phyloP scores from a whole-genome alignment of 2,113 vertebrate species.

The Pleuronectes platessa region DNA sequence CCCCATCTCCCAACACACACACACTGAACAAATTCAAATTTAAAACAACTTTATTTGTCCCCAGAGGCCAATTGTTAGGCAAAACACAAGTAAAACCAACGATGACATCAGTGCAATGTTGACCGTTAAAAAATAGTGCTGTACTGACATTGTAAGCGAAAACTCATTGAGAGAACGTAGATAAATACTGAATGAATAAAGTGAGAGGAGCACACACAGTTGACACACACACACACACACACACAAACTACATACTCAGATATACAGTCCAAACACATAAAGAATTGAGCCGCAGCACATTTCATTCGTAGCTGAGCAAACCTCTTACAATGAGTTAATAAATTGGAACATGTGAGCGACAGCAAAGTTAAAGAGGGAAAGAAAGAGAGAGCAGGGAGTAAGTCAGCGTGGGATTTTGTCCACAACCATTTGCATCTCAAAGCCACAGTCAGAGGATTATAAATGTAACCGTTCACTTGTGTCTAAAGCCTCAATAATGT shows the following conservation, averaged over 20 bases:
- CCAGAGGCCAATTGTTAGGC: too few relatives aligned
- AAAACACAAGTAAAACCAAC: too few relatives aligned
- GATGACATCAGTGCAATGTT: too few relatives aligned
- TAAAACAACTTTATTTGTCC: too few relatives aligned
- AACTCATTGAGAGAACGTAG: too few relatives aligned
- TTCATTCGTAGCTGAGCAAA: neutral
- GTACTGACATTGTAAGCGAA: too few relatives aligned
- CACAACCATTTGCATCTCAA: too few relatives aligned
- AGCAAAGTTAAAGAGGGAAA: neutral
- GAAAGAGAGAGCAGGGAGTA: neutral
- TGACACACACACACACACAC: neutral
- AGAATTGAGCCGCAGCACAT: neutral
- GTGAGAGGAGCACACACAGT: neutral
- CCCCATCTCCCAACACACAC: constrained; percentile 29
- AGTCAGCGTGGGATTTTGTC: too few relatives aligned
- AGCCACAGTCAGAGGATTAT: too few relatives aligned
- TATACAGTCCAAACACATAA: neutral
- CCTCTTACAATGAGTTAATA: constrained; percentile 10
- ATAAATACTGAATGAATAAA: too few relatives aligned
- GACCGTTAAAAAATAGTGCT: too few relatives aligned
- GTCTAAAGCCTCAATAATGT: neutral
- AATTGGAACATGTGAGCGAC: neutral
- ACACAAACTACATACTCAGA: neutral
- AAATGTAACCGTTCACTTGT: too few relatives aligned
- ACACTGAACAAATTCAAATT: constrained; percentile 3